Evolutionary conservation across 1,140 invertebrate species (phyloP).

Genomic region (Drosophila sp.): DNA sequence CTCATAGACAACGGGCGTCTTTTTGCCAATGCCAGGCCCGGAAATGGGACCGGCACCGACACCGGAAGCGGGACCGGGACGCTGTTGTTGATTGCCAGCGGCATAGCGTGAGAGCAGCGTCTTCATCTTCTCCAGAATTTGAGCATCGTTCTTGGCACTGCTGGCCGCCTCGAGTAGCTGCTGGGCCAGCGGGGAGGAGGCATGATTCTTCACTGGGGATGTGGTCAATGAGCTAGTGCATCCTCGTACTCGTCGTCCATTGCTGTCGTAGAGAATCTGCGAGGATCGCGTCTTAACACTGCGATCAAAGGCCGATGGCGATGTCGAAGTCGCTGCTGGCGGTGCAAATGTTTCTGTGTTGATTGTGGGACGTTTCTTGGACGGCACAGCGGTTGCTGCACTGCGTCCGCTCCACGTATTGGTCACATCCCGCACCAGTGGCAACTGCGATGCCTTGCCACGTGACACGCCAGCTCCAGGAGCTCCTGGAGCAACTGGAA

Average conservation of each 20-base stretch:
- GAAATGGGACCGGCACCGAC: neutral
- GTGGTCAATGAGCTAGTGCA: constrained; percentile 83
- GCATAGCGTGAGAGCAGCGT: constrained; percentile 89
- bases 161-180: constrained; percentile 89
- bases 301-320: constrained; percentile 86
- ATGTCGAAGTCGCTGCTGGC: constrained; percentile 15
- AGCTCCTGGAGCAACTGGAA: neutral
- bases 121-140: constrained; percentile 89
- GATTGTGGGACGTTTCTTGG: constrained; percentile 87
- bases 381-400: constrained; percentile 25
- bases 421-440: constrained; percentile 84
- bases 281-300: constrained; percentile 88
- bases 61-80: neutral
- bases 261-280: constrained; percentile 87
- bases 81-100: constrained; percentile 77
- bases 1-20: constrained; percentile 87
- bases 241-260: constrained; percentile 85
- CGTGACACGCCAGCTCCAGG: neutral
- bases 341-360: constrained; percentile 89
- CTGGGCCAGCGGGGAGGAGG: constrained; percentile 87
- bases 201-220: constrained; percentile 87
- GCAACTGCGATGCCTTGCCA: constrained; percentile 81
- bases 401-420: constrained; percentile 90
- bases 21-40: constrained; percentile 79
- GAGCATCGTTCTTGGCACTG: constrained; percentile 88